Evolutionary conservation across 2,797 vertebrate species (phyloP).

Genomic region (Rhinella marina): DNA sequence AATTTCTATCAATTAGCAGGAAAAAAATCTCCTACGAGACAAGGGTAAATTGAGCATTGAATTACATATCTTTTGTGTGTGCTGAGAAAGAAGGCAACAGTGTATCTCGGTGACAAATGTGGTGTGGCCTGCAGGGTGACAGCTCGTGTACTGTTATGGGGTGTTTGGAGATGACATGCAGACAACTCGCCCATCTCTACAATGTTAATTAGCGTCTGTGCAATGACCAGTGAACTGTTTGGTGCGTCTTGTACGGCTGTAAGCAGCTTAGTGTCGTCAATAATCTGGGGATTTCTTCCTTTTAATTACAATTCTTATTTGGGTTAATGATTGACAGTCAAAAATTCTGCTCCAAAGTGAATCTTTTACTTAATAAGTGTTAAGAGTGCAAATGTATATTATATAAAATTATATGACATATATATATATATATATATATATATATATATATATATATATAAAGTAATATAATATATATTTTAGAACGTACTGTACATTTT

Average conservation of each 20-base stretch:
- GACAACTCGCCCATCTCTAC: constrained; percentile 69
- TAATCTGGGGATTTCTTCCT: constrained; percentile 1
- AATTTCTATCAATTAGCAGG: constrained; percentile 99
- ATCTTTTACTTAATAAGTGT: neutral
- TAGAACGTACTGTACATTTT: too few species aligned
- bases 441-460: too few species aligned
- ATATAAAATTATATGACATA: too few species aligned
- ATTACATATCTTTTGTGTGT: constrained; percentile 91
- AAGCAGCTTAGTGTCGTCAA: constrained; percentile 51
- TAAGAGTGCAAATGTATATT: neutral
- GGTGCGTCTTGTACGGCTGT: constrained; percentile 55
- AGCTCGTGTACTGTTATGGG: constrained; percentile 72
- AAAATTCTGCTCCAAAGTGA: neutral
- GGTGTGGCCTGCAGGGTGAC: constrained; percentile 73
- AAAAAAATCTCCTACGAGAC: constrained; percentile 93
- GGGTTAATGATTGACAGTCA: too few species aligned
- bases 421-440: too few species aligned
- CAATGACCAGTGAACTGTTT: constrained; percentile 63
- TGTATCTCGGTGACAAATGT: constrained; percentile 78
- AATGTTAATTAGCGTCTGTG: constrained; percentile 74
- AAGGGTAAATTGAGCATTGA: constrained; percentile 96
- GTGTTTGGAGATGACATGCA: constrained; percentile 75
- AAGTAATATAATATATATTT: too few species aligned
- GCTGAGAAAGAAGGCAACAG: constrained; percentile 72
- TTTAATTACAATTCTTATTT: too few species aligned